phyloP scores from a whole-genome alignment of 2,888 invertebrate species.

The Mythimna pallens region DNA sequence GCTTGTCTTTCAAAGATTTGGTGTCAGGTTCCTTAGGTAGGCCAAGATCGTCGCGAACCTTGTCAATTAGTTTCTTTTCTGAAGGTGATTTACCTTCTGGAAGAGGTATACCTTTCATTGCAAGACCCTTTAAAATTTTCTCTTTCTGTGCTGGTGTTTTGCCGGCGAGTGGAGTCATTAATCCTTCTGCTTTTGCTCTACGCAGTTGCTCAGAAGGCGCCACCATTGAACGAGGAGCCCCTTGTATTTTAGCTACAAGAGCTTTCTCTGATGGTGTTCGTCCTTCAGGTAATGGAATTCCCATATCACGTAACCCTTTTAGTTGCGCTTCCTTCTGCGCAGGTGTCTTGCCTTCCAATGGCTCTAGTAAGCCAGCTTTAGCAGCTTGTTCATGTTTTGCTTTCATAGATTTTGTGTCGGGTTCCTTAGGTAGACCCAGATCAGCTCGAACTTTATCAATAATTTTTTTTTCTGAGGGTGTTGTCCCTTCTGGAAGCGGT shows the following conservation, averaged over 20 bases:
- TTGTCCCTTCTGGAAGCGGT: conserved; percentile 35
- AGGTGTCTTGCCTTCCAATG: conserved; percentile 57
- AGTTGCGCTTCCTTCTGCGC: conserved; percentile 63
- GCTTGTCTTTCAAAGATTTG: conserved; percentile 23
- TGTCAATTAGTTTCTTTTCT: conserved; percentile 60
- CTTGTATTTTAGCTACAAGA: conserved; percentile 17
- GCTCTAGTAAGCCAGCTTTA: conserved; percentile 57
- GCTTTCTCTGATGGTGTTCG: conserved; percentile 64
- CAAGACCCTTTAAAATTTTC: conserved; percentile 32
- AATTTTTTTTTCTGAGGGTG: conserved; percentile 63
- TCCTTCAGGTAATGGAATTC: conserved; percentile 66
- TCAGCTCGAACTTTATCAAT: conserved; percentile 53
- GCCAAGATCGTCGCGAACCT: conserved; percentile 54
- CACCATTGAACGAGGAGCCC: neutral
- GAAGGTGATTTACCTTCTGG: conserved; percentile 47
- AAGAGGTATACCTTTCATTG: conserved; percentile 42
- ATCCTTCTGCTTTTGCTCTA: neutral
- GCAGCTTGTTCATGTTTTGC: conserved; percentile 49
- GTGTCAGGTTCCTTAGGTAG: conserved; percentile 45
- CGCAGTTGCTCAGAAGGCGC: conserved; percentile 1
- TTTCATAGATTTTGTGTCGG: conserved; percentile 48
- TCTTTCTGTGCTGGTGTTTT: conserved; percentile 24
- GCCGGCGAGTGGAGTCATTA: conserved; percentile 16
- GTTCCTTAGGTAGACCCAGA: conserved; percentile 55
- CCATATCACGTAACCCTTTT: conserved; percentile 58